A percentile compares a stretch with the other conserved stretches of the same genome.
Evolutionary conservation across 2,888 invertebrate species (phyloP).

Genomic region (Yponomeuta malinellus): DNA sequence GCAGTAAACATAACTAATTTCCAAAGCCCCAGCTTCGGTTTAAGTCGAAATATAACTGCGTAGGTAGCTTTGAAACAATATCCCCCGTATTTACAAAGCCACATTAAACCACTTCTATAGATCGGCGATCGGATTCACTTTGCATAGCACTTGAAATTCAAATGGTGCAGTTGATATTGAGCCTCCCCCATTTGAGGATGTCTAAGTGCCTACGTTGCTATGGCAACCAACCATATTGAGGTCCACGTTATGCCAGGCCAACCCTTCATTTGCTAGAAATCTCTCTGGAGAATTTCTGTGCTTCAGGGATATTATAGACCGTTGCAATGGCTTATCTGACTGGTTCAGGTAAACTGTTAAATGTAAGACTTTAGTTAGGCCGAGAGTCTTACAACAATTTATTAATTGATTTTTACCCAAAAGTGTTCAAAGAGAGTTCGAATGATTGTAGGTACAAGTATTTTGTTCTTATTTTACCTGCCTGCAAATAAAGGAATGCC

Average conservation of each 20-base stretch:
- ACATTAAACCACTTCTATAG: conserved; percentile 16
- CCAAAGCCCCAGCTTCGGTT: too few relatives aligned
- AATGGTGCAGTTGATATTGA: conserved; percentile 69
- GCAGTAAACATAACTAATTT: too few relatives aligned
- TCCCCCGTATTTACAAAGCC: conserved; percentile 14
- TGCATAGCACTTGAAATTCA: conserved; percentile 73
- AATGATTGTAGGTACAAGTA: too few relatives aligned
- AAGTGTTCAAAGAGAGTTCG: too few relatives aligned
- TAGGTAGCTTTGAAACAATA: conserved; percentile 6
- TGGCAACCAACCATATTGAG: conserved; percentile 40
- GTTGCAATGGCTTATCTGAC: too few relatives aligned
- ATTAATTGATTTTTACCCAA: too few relatives aligned
- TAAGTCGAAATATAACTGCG: not conserved
- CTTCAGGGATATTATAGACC: not conserved
- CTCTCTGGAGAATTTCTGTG: not conserved
- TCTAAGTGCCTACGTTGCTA: conserved; percentile 36
- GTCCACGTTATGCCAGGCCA: conserved; percentile 6
- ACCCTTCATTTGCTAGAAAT: conserved; percentile 3
- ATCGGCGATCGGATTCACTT: conserved; percentile 54
- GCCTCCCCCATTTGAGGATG: conserved; percentile 39
- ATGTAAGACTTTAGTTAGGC: too few relatives aligned
- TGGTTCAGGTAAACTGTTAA: too few relatives aligned
- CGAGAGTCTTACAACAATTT: too few relatives aligned
- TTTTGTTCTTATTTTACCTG: too few relatives aligned
- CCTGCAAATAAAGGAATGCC: too few relatives aligned